Percentiles rank a stretch among this genome's conserved stretches.
Conservation (phyloP, 2,888 invertebrate species). For the Brassicogethes aeneus region DNA sequence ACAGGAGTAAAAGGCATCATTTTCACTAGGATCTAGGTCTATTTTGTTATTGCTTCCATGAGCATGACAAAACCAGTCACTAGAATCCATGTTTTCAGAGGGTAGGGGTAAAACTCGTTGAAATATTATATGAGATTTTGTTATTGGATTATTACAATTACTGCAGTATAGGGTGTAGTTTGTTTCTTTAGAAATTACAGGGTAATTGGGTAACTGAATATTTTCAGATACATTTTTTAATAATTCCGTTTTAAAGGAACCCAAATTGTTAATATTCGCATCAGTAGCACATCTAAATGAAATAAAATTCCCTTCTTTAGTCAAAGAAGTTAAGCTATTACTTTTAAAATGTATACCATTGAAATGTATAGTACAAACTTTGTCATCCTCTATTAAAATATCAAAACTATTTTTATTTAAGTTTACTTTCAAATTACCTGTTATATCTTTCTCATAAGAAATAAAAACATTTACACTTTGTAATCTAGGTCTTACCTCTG, state of each 20-base stretch:
- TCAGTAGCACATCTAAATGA: conserved; percentile 35
- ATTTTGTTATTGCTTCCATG: conserved; percentile 24
- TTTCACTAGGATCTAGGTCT: conserved; percentile 42
- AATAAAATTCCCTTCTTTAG: conserved; percentile 25
- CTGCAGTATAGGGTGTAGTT: conserved; percentile 42
- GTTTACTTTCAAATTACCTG: conserved; percentile 26
- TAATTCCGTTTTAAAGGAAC: conserved; percentile 32
- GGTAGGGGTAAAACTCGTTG: conserved; percentile 54
- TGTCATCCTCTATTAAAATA: conserved; percentile 20
- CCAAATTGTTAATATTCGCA: conserved; percentile 18
- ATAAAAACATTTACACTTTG: conserved; percentile 54
- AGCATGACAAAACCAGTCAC: conserved; percentile 60
- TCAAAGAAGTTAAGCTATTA: conserved; percentile 33
- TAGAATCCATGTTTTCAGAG: conserved; percentile 48
- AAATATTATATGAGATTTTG: conserved; percentile 38
- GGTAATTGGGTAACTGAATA: conserved; percentile 3
- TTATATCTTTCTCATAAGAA: conserved; percentile 42
- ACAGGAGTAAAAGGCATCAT: conserved; percentile 50
- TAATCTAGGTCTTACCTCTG: conserved; percentile 51
- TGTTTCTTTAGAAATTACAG: conserved; percentile 1
- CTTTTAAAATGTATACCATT: conserved; percentile 22
- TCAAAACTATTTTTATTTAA: conserved; percentile 18
- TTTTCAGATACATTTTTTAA: background rate
- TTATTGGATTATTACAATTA: conserved; percentile 30
- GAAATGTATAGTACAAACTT: conserved; percentile 22